phyloP scores from a whole-genome alignment of 2,888 invertebrate genomes.

The Timandra comae region DNA sequence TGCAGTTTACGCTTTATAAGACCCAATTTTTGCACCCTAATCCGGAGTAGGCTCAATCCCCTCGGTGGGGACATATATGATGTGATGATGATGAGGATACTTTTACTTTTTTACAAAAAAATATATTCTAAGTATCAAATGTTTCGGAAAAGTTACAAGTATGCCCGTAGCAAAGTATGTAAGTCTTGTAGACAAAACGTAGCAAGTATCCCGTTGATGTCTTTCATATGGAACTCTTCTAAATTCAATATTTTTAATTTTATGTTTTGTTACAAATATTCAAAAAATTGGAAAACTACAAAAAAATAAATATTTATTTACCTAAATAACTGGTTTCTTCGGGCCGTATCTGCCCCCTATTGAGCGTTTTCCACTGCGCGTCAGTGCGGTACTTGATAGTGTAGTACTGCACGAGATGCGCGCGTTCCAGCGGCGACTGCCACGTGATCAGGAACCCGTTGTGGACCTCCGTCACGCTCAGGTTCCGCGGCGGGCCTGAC shows the following conservation, averaged over 20 bases:
- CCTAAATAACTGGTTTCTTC: conserved; percentile 93
- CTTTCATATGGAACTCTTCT: background rate
- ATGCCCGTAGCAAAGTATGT: no score
- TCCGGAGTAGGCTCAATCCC: no score
- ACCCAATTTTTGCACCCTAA: no score
- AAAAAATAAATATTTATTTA: conserved; percentile 40
- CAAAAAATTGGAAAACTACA: background rate
- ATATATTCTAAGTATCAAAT: no score
- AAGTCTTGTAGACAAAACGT: no score
- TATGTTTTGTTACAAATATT: no score
- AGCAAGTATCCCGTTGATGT: background rate
- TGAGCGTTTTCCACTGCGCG: conserved; percentile 91
- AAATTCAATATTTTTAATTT: no score
- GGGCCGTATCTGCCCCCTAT: conserved; percentile 90
- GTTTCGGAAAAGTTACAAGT: no score
- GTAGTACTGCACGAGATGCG: conserved; percentile 90
- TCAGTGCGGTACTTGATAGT: conserved; percentile 94
- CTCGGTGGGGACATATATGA: no score
- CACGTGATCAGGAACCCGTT: conserved; percentile 94
- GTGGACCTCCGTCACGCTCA: conserved; percentile 91
- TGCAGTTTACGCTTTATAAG: no score
- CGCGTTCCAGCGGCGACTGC: conserved; percentile 89
- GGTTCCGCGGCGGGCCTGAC: conserved; percentile 92
- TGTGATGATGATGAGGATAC: no score
- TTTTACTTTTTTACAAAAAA: no score